Evolutionary conservation across 2,797 vertebrate species (phyloP), one percentile per base, ranked within the genome.

Genomic region (Bufotes viridis): DNA sequence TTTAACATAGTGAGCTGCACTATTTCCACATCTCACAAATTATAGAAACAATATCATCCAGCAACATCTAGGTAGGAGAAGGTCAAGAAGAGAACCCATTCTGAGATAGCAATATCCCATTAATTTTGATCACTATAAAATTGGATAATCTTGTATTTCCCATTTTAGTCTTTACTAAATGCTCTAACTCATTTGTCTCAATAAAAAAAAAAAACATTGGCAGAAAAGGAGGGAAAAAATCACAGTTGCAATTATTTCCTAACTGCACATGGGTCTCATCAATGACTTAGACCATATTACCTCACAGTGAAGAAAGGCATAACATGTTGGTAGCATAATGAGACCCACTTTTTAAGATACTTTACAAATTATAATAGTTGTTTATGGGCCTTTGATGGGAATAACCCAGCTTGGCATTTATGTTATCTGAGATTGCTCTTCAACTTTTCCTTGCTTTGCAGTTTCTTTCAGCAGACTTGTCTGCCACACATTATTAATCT

Each of bases 401-500:
- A 63, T 65, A 81, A 63, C 60, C 20, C 13, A 81, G 18, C 79
- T 42, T 65, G 29, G 29, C 79, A 63, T 42, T 81, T 51, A 63
- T 65, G 79, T 42, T 81, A 81, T 81, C 79, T 81, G 20, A 81
- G 79, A 81, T 34, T 84, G 70, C 70, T 75, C 70, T 84, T 76
- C 69, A 75, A 84, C 55, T 75, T 84, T 61, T 84, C 82, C 61
- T 61, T 75, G 76, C 70, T 75, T 75, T 60, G 57, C 53, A 61
- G 20, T n/a, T 75, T 75, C 82, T 84, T 84, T 84, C 82, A 84
- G 18, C 82, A 42, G 70, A 14, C 20, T 26, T 84, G 82, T 84
- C 82, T 61, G 69, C 22, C 82, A 75, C 82, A 84, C 82, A 42
- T 75, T 60, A 84, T 84, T 75, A 84, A 84, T 84, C 82, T 58